Evolutionary conservation across 2,888 invertebrate genomes (phyloP).

Genomic region (Oxycera nigricornis): DNA sequence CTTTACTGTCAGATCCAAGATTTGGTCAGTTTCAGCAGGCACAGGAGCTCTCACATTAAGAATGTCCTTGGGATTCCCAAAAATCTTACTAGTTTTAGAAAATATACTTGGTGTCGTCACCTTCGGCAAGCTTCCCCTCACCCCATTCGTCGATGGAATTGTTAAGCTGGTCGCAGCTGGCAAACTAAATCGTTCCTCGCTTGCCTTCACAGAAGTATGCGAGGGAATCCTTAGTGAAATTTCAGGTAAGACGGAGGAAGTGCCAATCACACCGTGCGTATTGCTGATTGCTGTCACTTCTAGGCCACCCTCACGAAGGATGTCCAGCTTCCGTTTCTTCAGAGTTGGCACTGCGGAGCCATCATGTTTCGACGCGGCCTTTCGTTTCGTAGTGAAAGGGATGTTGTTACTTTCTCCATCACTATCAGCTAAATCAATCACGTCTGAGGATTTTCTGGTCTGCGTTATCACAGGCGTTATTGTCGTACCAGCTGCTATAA

Average conservation of each 20-base stretch:
- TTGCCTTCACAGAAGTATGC: slow-evolving; percentile 9
- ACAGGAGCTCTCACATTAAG: slow-evolving; percentile 35
- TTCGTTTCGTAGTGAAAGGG: background rate
- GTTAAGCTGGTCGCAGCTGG: slow-evolving; percentile 42
- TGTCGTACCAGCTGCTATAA: slow-evolving; percentile 47
- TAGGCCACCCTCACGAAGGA: slow-evolving; percentile 75
- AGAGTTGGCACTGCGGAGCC: slow-evolving; percentile 58
- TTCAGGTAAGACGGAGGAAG: slow-evolving; percentile 32
- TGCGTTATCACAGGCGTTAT: slow-evolving; percentile 47
- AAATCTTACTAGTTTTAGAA: slow-evolving; percentile 46
- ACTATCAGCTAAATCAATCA: slow-evolving; percentile 48
- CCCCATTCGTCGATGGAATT: slow-evolving; percentile 26
- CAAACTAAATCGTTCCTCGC: slow-evolving; percentile 37
- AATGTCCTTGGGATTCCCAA: slow-evolving; percentile 49
- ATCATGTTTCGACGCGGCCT: slow-evolving; percentile 7
- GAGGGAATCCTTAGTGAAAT: slow-evolving; percentile 36
- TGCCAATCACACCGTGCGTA: slow-evolving; percentile 43
- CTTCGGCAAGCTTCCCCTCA: slow-evolving; percentile 32
- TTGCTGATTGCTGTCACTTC: slow-evolving; percentile 73
- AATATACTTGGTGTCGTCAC: slow-evolving; percentile 47
- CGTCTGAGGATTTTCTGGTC: slow-evolving; percentile 41
- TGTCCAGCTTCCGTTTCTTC: slow-evolving; percentile 76
- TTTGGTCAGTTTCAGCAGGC: slow-evolving; percentile 16
- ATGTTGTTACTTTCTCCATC: slow-evolving; percentile 44
- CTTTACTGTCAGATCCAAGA: slow-evolving; percentile 45